These are phyloP conservation scores for Alectura lathami DNA, from an alignment of 2,113 vertebrate genomes.

Conservation along the genomic window DNA sequence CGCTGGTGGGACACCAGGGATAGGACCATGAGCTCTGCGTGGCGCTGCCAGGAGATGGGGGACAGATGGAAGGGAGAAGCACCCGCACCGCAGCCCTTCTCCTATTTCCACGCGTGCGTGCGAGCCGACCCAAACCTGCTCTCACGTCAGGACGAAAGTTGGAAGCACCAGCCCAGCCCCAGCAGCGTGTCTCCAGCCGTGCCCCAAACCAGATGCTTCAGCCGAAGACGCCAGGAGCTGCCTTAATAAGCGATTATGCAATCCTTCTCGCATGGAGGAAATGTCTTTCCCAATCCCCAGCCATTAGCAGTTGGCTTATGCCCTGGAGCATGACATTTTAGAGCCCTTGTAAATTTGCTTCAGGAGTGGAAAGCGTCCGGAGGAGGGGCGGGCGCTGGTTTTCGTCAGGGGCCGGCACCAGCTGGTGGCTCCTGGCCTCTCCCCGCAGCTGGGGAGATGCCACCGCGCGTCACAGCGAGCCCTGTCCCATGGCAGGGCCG, in stretches of 20 bases:
- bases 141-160: rapidly evolving
- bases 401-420: not conserved
- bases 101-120: not conserved
- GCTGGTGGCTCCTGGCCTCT: not conserved
- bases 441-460: rapidly evolving
- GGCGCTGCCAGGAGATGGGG: not conserved
- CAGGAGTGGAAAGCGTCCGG: slow-evolving; percentile 36
- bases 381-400: slow-evolving; percentile 11
- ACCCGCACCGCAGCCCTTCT: not conserved
- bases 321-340: slow-evolving; percentile 60
- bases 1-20: not conserved
- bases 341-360: slow-evolving; percentile 63
- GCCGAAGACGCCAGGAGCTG: slow-evolving; percentile 42
- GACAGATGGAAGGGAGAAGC: not conserved
- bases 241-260: slow-evolving; percentile 58
- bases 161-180: not conserved
- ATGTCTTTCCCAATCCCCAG: slow-evolving; percentile 62
- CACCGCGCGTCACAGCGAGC: not conserved
- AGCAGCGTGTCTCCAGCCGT: slow-evolving; percentile 29
- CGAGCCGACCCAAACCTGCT: not conserved
- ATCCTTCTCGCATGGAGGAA: slow-evolving; percentile 21
- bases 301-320: slow-evolving; percentile 53
- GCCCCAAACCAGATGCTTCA: slow-evolving; percentile 53
- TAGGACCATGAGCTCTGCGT: not conserved
- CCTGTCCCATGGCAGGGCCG: not conserved